Conservation (phyloP, 2,113 vertebrate genomes). For the Dascyllus trimaculatus region DNA sequence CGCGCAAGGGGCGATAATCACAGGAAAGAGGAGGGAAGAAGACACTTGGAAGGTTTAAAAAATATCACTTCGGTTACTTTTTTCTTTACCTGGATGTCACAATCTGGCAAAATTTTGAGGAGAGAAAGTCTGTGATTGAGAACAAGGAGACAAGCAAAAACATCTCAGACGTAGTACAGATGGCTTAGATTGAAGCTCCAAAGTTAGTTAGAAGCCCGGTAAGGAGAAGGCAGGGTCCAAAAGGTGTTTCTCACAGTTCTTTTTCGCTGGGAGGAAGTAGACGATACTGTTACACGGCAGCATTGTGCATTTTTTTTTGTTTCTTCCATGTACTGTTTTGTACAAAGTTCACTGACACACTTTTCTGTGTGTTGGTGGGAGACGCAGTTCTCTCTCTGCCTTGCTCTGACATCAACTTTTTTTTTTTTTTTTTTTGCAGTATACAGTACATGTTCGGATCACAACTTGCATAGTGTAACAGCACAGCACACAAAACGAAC, state of each 20-base stretch:
- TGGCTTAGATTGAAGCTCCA: slow-evolving; percentile 43
- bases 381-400: slow-evolving; percentile 29
- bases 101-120: slow-evolving; percentile 35
- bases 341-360: slow-evolving; percentile 30
- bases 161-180: slow-evolving; percentile 17
- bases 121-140: slow-evolving; percentile 2
- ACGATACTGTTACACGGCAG: slow-evolving; percentile 59
- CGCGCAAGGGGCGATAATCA: slow-evolving; percentile 51
- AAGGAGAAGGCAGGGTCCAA: slow-evolving; percentile 41
- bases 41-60: slow-evolving; percentile 60
- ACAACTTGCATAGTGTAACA: slow-evolving; percentile 82
- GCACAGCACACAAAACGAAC: slow-evolving; percentile 61
- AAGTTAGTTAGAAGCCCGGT: slow-evolving; percentile 29
- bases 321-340: slow-evolving; percentile 43
- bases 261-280: slow-evolving; percentile 51
- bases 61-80: slow-evolving; percentile 63
- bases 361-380: slow-evolving; percentile 6
- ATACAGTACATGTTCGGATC: slow-evolving; percentile 60
- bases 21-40: slow-evolving; percentile 50
- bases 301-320: slow-evolving; percentile 18
- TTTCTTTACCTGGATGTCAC: slow-evolving; percentile 40
- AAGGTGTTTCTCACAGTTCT: slow-evolving; percentile 56
- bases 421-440: slow-evolving; percentile 12
- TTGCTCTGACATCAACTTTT: slow-evolving; percentile 29
- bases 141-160: slow-evolving; percentile 19